A percentile compares a stretch with the other conserved stretches of the same genome.
These are phyloP conservation scores for Thyatira batis DNA, from an alignment of 2,888 invertebrate species.

Conservation along the genomic window DNA sequence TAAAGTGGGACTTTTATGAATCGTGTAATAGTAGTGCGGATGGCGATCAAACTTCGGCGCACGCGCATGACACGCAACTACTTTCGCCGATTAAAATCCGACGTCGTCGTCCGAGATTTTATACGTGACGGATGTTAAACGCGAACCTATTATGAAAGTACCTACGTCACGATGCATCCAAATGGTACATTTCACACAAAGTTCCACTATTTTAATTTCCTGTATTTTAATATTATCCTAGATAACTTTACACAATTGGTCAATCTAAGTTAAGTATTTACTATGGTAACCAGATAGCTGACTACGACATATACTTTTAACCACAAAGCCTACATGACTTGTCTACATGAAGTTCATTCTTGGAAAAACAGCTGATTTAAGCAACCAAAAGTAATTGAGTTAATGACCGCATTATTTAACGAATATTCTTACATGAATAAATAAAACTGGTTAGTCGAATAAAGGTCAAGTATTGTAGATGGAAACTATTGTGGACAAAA, in stretches of 20 bases:
- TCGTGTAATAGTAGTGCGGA: conserved; percentile 36
- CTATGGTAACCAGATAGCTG: too few species aligned
- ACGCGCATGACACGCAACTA: conserved; percentile 68
- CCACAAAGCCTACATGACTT: too few species aligned
- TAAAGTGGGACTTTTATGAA: conserved; percentile 37
- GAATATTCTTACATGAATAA: neutral
- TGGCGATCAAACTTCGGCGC: conserved; percentile 55
- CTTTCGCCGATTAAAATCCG: conserved; percentile 76
- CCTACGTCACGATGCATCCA: conserved; percentile 37
- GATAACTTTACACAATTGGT: too few species aligned
- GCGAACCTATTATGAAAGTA: conserved; percentile 51
- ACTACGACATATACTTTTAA: too few species aligned
- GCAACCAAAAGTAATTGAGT: neutral
- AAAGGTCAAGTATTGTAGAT: neutral
- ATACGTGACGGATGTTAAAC: conserved; percentile 59
- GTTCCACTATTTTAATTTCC: neutral
- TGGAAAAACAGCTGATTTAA: neutral
- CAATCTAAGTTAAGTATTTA: too few species aligned
- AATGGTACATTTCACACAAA: conserved; percentile 14
- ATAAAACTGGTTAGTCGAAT: neutral
- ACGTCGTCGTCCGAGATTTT: conserved; percentile 48
- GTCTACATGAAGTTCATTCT: neutral
- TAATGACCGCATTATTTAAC: neutral
- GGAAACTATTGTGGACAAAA: neutral
- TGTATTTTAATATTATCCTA: too few species aligned